These are phyloP conservation scores for Drosophila nasuta DNA, from an alignment of 1,140 invertebrate species.

Conservation along the genomic window DNA sequence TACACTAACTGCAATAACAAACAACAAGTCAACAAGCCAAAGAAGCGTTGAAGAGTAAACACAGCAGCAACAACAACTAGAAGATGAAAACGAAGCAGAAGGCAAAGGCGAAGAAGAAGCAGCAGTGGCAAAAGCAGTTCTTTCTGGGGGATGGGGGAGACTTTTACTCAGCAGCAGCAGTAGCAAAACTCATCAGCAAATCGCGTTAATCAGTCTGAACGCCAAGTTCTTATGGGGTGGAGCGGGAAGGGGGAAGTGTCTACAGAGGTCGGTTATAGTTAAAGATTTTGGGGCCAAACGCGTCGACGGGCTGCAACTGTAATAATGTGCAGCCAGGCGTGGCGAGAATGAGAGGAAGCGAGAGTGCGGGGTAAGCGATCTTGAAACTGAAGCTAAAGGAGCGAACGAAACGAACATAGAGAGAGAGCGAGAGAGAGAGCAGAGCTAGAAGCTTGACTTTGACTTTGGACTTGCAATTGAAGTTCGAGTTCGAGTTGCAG, in stretches of 20 bases:
- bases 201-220: slow-evolving; percentile 65
- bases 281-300: slow-evolving; percentile 46
- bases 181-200: slow-evolving; percentile 60
- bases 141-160: slow-evolving; percentile 10
- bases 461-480: slow-evolving; percentile 28
- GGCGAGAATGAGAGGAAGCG: background rate
- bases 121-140: slow-evolving; percentile 13
- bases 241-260: background rate
- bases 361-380: slow-evolving; percentile 15
- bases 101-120: background rate
- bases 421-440: background rate
- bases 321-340: slow-evolving; percentile 58
- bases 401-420: background rate
- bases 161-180: slow-evolving; percentile 23
- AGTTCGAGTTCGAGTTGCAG: background rate
- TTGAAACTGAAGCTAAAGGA: background rate
- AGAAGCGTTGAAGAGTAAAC: slow-evolving; percentile 57
- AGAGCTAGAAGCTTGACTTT: slow-evolving; percentile 24
- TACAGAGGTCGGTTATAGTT: slow-evolving; percentile 18
- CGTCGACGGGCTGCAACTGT: slow-evolving; percentile 38
- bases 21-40: slow-evolving; percentile 50
- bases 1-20: slow-evolving; percentile 15
- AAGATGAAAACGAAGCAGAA: no score
- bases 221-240: slow-evolving; percentile 35
- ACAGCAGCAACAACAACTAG: slow-evolving; percentile 12